Conservation (phyloP, 2,797 vertebrate genomes). For the Ciconia nigra region DNA sequence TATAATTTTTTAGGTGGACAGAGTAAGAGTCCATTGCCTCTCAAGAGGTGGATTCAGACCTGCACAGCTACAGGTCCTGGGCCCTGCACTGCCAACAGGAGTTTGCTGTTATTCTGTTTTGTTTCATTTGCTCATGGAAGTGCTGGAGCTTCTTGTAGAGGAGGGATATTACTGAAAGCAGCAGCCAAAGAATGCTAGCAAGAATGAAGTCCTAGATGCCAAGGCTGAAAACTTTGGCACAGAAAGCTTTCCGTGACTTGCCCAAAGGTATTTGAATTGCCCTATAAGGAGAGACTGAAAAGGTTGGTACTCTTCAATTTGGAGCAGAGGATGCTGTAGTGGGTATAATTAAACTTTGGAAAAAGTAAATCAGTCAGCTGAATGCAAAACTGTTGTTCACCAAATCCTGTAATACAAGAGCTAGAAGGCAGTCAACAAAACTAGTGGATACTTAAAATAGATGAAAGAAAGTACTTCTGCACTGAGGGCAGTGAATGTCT, state of each 20-base stretch:
- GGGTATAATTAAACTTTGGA: neutral
- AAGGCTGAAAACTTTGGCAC: neutral
- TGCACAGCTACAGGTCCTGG: neutral
- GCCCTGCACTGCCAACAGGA: neutral
- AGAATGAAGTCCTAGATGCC: neutral
- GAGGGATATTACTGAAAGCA: neutral
- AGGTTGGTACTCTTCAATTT: neutral
- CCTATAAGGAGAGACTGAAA: neutral
- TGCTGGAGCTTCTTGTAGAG: neutral
- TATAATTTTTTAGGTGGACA: neutral
- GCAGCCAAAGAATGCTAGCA: neutral
- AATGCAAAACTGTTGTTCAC: neutral
- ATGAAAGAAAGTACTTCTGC: neutral
- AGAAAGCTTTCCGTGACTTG: neutral
- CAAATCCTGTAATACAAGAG: neutral
- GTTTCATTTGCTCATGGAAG: neutral
- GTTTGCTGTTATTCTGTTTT: neutral
- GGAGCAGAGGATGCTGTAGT: neutral
- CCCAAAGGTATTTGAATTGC: neutral
- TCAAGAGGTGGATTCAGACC: neutral
- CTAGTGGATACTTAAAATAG: neutral
- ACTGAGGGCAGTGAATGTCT: neutral
- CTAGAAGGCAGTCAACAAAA: neutral
- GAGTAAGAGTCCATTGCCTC: neutral
- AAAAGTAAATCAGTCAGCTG: neutral